Evolutionary conservation across 64 coral and sea anemone species (phyloP).

Genomic region (Stylophora pistillata): DNA sequence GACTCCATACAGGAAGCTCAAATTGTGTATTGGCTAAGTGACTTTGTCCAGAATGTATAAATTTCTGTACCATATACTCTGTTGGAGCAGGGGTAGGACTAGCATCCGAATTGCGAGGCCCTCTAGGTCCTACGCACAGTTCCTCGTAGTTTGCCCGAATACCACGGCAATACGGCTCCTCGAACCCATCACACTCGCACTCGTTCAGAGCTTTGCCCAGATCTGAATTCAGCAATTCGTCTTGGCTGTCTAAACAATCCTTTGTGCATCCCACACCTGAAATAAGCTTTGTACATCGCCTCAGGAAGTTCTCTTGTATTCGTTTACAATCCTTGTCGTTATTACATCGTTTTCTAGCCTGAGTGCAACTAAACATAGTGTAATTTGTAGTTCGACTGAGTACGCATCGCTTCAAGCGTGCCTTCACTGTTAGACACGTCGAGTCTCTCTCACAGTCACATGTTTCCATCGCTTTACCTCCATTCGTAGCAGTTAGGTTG

Average conservation of each 20-base stretch:
- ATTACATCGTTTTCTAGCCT: conserved; percentile 16
- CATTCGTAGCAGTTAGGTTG: conserved; percentile 25
- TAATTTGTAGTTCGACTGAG: conserved; percentile 13
- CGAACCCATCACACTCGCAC: conserved; percentile 53
- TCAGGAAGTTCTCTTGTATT: conserved; percentile 22
- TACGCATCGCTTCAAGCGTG: conserved; percentile 46
- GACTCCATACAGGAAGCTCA: conserved; percentile 29
- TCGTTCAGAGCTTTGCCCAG: conserved; percentile 55
- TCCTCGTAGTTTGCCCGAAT: conserved; percentile 50
- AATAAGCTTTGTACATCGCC: conserved; percentile 34
- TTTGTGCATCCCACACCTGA: conserved; percentile 46
- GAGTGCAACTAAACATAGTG: conserved; percentile 36
- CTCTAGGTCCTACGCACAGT: conserved; percentile 14
- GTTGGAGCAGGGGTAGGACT: background rate
- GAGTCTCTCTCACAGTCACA: conserved; percentile 37
- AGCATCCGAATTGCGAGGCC: background rate
- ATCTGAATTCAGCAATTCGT: background rate
- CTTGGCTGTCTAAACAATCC: conserved; percentile 39
- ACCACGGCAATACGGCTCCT: conserved; percentile 51
- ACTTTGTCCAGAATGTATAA: too few relatives aligned
- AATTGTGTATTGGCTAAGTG: background rate
- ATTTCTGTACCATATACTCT: background rate
- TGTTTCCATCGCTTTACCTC: conserved; percentile 33
- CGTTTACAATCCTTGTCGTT: conserved; percentile 8
- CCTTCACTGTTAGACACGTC: conserved; percentile 43